Evolutionary conservation across 2,888 invertebrate species (phyloP), one percentile per base, ranked within the genome.

Genomic region (Odontocolon sp.): DNA sequence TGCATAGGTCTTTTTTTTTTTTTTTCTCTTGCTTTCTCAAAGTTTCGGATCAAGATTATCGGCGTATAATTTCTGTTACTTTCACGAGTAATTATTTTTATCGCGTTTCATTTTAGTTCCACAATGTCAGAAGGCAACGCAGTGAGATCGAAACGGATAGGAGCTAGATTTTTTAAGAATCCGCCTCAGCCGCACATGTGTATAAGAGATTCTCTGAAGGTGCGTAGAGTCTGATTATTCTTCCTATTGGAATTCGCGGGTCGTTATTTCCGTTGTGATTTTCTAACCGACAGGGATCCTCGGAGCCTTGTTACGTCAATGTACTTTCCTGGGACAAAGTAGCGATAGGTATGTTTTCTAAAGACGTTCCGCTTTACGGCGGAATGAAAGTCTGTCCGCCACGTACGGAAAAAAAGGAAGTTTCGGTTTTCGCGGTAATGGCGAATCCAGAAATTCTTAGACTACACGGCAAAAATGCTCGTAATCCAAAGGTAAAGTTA

Each of bases 141-240:
- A 3, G 83, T 83, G 2, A 88, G 84, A 80, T 84, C 84, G 66
- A 89, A 87, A 81, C 88, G 88, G 50, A 87, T 87, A 69, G 86
- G 85, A 33, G 81, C 87, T 87, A 92, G 94, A 66, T 93, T 94
- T 84, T 95, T 95, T 82, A 94, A 94, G 88, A 94, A 94, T 89
- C 95, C 95, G 56, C 95, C 95, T 1, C 95, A 95, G 81, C 95
- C 95, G 8, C 94, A 95, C 89, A 95, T 95, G 95, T 95, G 95
- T 88, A 90, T 91, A 79, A 87, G 88, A 81, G 91, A 90, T 79
- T 87, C 80, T 50, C 92, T 95, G 87, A 84, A 85, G 86, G 89
- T 88, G 77, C 26, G 64, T 66, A 38, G 28, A 40, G 31, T 23
- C 3, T 45, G 0, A 11, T 5, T 14, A 2, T n/a, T n/a, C n/a